Conservation (phyloP, 2,888 invertebrate genomes). For the Patella pellucida region DNA sequence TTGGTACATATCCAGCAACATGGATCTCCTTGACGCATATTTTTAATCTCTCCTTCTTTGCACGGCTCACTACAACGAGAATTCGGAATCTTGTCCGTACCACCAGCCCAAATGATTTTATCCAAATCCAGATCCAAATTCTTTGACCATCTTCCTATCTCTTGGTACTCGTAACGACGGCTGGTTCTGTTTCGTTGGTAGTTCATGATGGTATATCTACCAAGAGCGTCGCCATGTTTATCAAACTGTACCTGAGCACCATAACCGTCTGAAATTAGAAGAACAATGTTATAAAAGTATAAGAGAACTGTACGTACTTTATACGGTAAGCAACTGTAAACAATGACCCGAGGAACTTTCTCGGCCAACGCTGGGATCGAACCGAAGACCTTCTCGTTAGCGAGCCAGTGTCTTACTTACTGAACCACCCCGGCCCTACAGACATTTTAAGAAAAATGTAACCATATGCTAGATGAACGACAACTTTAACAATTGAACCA, state of each 20-base stretch:
- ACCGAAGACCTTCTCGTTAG: no score
- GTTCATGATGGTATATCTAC: slow-evolving; percentile 73
- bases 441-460: no score
- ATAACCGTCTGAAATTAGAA: slow-evolving; percentile 75
- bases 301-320: no score
- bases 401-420: no score
- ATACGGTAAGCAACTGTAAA: no score
- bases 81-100: slow-evolving; percentile 65
- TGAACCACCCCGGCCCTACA: no score
- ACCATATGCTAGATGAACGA: no score
- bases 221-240: slow-evolving; percentile 70
- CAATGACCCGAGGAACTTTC: no score
- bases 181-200: slow-evolving; percentile 67
- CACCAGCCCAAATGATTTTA: slow-evolving; percentile 70
- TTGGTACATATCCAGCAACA: slow-evolving; percentile 72
- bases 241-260: slow-evolving; percentile 78
- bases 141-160: slow-evolving; percentile 75
- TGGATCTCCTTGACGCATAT: slow-evolving; percentile 70
- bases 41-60: slow-evolving; percentile 69
- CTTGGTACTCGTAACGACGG: slow-evolving; percentile 62
- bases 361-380: no score
- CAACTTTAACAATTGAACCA: no score
- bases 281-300: background rate
- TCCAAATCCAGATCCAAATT: slow-evolving; percentile 68
- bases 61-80: slow-evolving; percentile 72